Conservation (phyloP, 53 echinoderm and acorn worm species). For the Henricia sp. region DNA sequence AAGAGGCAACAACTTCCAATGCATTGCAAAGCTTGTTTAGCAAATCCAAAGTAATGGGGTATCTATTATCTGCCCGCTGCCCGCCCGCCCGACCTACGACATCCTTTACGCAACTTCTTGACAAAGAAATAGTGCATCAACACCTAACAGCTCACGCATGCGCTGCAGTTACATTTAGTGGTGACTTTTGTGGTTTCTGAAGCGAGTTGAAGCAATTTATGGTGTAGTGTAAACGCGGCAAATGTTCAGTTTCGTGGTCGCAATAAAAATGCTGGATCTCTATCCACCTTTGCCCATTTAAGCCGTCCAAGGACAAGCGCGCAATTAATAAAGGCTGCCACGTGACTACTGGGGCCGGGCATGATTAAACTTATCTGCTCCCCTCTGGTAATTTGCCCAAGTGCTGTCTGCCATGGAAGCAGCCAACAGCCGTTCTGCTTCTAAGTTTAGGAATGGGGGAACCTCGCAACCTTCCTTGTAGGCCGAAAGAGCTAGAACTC, state of each 20-base stretch:
- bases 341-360: conserved; percentile 21
- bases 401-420: not conserved
- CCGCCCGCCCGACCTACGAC: not conserved
- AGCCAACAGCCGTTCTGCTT: not conserved
- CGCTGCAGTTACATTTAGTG: too few species aligned
- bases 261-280: too few species aligned
- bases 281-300: too few species aligned
- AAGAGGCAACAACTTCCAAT: not conserved
- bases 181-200: too few species aligned
- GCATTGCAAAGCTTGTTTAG: not conserved
- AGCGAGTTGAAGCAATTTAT: conserved; percentile 8
- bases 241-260: conserved; percentile 13
- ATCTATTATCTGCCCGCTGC: not conserved
- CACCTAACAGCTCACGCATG: conserved; percentile 11
- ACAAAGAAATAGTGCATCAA: conserved; percentile 17
- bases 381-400: not conserved
- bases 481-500: conserved; percentile 41
- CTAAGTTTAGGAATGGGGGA: not conserved
- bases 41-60: not conserved
- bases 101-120: conserved; percentile 22
- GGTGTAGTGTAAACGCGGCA: conserved; percentile 22
- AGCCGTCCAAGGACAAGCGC: conserved; percentile 28
- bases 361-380: conserved; percentile 5
- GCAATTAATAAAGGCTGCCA: conserved; percentile 37
- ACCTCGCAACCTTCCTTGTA: not conserved